Percentiles rank a stretch among this genome's conserved stretches.
Conservation (phyloP, 1,140 invertebrate genomes). For the Nixonia krombeini region DNA sequence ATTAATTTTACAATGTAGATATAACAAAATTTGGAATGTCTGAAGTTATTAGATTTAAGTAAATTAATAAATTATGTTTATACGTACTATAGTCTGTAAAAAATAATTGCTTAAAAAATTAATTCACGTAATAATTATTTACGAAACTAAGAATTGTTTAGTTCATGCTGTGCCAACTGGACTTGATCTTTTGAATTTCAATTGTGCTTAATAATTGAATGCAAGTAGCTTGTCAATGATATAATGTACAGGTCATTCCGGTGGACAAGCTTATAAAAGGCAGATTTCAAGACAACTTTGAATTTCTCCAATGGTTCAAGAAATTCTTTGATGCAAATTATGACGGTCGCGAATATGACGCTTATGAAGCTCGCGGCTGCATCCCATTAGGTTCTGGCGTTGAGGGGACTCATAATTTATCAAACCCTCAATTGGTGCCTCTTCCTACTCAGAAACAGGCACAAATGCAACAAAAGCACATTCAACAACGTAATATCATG, state of each 20-base stretch:
- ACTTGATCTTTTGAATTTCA: no score
- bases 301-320: constrained; percentile 99
- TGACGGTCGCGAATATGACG: constrained; percentile 95
- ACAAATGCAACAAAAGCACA: constrained; percentile 67
- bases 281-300: constrained; percentile 99
- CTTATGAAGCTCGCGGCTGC: constrained; percentile 86
- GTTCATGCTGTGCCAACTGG: no score
- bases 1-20: no score
- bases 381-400: constrained; percentile 78
- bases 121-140: no score
- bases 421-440: constrained; percentile 68
- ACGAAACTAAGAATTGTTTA: no score
- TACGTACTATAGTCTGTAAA: no score
- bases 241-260: constrained; percentile 87
- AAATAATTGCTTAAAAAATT: no score
- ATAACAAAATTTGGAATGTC: no score
- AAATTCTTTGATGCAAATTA: constrained; percentile 99
- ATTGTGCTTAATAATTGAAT: background rate
- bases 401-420: constrained; percentile 67
- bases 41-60: no score
- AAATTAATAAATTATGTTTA: no score
- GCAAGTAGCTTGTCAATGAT: constrained; percentile 8
- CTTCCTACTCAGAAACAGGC: constrained; percentile 67
- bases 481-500: constrained; percentile 63
- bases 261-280: constrained; percentile 98